Percentiles rank a stretch among this genome's conserved stretches.
Conservation (phyloP, 2,797 vertebrate species). For the Mionectes olivaceus region DNA sequence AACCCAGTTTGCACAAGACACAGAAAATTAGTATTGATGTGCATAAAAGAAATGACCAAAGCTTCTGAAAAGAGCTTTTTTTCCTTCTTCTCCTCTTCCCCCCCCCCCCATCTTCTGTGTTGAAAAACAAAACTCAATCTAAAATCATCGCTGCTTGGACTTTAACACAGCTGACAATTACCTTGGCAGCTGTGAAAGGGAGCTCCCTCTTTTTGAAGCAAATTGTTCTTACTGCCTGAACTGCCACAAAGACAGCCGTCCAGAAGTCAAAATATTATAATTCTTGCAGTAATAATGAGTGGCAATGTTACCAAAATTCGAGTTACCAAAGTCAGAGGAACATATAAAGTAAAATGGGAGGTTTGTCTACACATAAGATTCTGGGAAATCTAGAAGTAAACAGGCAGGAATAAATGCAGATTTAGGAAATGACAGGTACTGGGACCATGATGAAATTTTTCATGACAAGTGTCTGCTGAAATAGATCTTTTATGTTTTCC, state of each 20-base stretch:
- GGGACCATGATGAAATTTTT: not conserved
- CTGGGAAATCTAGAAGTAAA: not conserved
- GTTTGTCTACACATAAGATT: not conserved
- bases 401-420: not conserved
- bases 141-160: not conserved
- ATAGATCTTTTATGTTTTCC: not conserved
- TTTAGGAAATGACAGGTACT: not conserved
- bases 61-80: not conserved
- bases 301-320: not conserved
- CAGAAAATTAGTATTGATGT: not conserved
- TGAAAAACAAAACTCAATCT: not conserved
- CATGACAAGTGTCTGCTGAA: not conserved
- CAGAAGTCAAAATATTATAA: not conserved
- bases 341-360: not conserved
- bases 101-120: not conserved
- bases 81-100: accelerated
- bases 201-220: not conserved
- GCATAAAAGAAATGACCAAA: not conserved
- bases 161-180: not conserved
- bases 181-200: not conserved
- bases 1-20: not conserved
- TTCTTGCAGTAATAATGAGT: not conserved
- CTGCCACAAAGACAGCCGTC: accelerated
- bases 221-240: not conserved
- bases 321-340: not conserved